A percentile compares a stretch with the other conserved stretches of the same genome.
Evolutionary conservation across 2,113 vertebrate genomes (phyloP).

Genomic region (Malurus melanocephalus): DNA sequence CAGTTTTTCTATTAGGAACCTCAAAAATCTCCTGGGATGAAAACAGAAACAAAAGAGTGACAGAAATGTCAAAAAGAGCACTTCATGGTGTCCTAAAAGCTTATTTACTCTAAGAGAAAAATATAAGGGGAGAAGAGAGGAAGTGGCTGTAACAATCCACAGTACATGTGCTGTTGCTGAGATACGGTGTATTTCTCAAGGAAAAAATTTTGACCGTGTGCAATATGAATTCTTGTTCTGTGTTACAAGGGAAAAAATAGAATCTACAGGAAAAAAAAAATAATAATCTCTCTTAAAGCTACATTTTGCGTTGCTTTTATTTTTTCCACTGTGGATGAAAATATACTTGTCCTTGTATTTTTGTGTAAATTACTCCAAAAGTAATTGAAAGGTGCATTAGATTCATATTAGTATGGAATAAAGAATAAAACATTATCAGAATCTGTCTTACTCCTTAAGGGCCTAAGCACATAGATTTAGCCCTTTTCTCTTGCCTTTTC

Average conservation of each 20-base stretch:
- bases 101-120: constrained; percentile 26
- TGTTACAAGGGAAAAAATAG: neutral
- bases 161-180: constrained; percentile 27
- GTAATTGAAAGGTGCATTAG: neutral
- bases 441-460: neutral
- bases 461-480: neutral
- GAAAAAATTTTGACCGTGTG: neutral
- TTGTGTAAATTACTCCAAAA: neutral
- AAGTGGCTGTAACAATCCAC: neutral
- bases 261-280: neutral
- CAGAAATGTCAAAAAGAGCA: neutral
- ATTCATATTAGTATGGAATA: neutral
- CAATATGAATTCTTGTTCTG: neutral
- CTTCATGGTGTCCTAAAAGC: neutral
- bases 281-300: neutral
- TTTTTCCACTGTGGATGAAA: neutral
- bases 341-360: neutral
- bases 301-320: neutral
- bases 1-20: neutral
- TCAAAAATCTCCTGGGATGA: neutral
- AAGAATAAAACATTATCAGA: neutral
- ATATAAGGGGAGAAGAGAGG: neutral
- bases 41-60: constrained; percentile 24
- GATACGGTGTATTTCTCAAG: neutral
- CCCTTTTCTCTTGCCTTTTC: neutral